Evolutionary conservation across 2,797 vertebrate species (phyloP), one percentile per base, ranked within the genome.

Genomic region (Chiropotes sagulatus): DNA sequence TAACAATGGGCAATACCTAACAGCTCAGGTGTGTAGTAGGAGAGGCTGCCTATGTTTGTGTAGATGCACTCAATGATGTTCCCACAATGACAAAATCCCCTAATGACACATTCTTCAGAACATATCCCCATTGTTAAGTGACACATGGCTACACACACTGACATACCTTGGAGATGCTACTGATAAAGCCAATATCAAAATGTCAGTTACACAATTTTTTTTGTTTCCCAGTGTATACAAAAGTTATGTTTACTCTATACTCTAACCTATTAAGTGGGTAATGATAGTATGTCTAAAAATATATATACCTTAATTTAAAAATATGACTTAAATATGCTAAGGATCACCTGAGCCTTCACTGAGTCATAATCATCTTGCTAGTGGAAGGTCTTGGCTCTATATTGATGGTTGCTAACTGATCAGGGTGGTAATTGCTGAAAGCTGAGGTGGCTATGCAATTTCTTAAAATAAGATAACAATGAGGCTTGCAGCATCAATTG

Each of bases 91-190:
- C 33, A 67, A n/a, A 67, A 67, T 67, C 33, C 61, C 61, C 61
- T n/a, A 64, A 33, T 33, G 61, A 67, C 33, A 67, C 61, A 67
- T 67, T 67, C 61, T 15, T n/a, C 61, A n/a, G 33, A 67, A n/a
- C 15, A n/a, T n/a, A n/a, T 67, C 7, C 30, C 15, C 3, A 0
- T 67, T 67, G 61, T 67, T n/a, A 67, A n/a, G 61, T n/a, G 61
- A n/a, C 33, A 67, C 33, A n/a, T 19, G 61, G n/a, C 61, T 19
- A 15, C 33, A 67, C 61, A n/a, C 61, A 9, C 30, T 67, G 61
- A 67, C 61, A n/a, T 67, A n/a, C 3, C 61, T 4, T n/a, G 30
- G 33, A 67, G 33, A 67, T 67, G n/a, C 15, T n/a, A 67, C 33
- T 19, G 30, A 67, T 67, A 67, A 67, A 67, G 15, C 61, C 33